phyloP scores from a whole-genome alignment of 2,888 invertebrate species.

The Nyleta sp. region DNA sequence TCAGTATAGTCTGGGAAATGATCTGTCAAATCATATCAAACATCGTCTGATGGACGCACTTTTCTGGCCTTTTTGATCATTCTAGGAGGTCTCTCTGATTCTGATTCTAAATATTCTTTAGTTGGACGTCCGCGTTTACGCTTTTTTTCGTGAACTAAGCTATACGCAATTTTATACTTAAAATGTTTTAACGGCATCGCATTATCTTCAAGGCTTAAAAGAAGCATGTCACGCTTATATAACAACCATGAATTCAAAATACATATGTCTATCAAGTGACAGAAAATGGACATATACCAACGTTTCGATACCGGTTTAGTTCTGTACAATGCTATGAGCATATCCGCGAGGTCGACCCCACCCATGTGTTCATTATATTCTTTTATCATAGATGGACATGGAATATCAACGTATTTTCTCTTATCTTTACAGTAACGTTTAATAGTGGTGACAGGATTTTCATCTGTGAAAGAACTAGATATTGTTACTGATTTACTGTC shows the following conservation, averaged over 20 bases:
- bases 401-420: constrained; percentile 69
- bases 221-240: constrained; percentile 6
- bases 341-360: constrained; percentile 71
- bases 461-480: constrained; percentile 53
- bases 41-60: not conserved
- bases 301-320: constrained; percentile 71
- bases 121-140: constrained; percentile 16
- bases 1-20: constrained; percentile 10
- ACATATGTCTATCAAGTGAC: constrained; percentile 71
- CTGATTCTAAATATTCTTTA: constrained; percentile 4
- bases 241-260: constrained; percentile 71
- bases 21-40: constrained; percentile 12
- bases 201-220: not conserved
- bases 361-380: constrained; percentile 67
- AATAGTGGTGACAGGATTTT: constrained; percentile 26
- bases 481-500: constrained; percentile 67
- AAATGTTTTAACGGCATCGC: constrained; percentile 16
- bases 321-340: constrained; percentile 67
- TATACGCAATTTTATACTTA: constrained; percentile 25
- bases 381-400: constrained; percentile 66
- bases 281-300: constrained; percentile 68
- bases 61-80: not conserved
- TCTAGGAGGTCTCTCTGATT: not conserved
- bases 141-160: constrained; percentile 20
- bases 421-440: constrained; percentile 50